Evolutionary conservation across 2,797 vertebrate species (phyloP).

Genomic region (Onychomys torridus): DNA sequence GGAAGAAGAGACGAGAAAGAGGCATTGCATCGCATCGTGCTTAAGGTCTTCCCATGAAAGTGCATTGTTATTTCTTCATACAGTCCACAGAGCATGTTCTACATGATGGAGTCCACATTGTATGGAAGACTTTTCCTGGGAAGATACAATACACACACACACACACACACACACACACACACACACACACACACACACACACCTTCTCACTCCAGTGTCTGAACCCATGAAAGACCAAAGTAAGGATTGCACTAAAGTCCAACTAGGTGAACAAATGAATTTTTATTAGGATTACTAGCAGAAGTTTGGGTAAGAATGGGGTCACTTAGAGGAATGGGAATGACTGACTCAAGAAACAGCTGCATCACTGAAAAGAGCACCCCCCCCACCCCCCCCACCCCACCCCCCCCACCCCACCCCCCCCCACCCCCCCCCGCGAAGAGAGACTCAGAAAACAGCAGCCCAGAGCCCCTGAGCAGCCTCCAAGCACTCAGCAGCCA

Average conservation of each 20-base stretch:
- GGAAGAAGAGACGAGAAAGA: neutral
- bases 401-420: neutral
- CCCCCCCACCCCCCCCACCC: too few relatives aligned
- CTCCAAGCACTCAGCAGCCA: neutral
- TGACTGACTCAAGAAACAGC: neutral
- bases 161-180: neutral
- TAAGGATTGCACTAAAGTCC: neutral
- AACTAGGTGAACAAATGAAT: neutral
- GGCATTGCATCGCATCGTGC: neutral
- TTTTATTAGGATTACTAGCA: neutral
- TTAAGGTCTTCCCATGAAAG: neutral
- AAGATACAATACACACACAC: neutral
- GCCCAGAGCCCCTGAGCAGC: neutral
- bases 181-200: neutral
- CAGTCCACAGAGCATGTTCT: neutral
- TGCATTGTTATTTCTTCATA: neutral
- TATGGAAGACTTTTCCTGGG: too few relatives aligned
- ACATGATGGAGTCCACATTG: neutral
- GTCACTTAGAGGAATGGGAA: neutral
- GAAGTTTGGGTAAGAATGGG: neutral
- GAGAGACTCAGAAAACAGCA: neutral
- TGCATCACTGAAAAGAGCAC: neutral
- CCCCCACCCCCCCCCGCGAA: accelerated
- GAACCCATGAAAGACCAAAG: neutral
- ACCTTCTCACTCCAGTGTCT: neutral